phyloP scores from a whole-genome alignment of 2,888 invertebrate species.

The Lissocephala sabroskyi region DNA sequence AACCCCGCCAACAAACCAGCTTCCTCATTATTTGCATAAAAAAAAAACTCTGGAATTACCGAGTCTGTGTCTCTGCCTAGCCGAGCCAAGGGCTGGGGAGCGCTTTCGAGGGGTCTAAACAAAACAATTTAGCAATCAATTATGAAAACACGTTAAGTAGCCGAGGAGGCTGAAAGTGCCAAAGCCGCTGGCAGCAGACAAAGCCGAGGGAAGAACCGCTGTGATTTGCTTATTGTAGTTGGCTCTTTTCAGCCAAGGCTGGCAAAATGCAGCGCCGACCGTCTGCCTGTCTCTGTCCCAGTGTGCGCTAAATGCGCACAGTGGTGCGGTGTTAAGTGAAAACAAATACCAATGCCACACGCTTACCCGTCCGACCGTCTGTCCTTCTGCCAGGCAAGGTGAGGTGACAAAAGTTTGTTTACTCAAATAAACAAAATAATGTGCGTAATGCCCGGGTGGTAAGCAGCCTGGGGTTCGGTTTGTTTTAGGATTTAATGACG shows the following conservation, averaged over 20 bases:
- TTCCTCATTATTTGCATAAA: slow-evolving; percentile 62
- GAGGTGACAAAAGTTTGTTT: slow-evolving; percentile 48
- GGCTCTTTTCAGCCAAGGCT: too few relatives aligned
- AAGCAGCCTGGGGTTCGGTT: too few relatives aligned
- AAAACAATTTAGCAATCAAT: slow-evolving; percentile 66
- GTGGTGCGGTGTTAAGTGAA: slow-evolving; percentile 55
- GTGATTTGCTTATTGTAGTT: too few relatives aligned
- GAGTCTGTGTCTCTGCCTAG: background rate
- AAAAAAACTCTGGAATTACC: too few relatives aligned
- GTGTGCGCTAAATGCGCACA: slow-evolving; percentile 11
- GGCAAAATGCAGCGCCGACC: too few relatives aligned
- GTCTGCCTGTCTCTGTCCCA: too few relatives aligned
- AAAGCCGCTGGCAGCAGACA: slow-evolving; percentile 37
- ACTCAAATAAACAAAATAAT: slow-evolving; percentile 46
- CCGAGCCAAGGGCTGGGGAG: too few relatives aligned
- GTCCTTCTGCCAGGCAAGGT: too few relatives aligned
- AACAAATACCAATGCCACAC: too few relatives aligned
- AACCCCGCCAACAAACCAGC: background rate
- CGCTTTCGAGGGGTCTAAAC: slow-evolving; percentile 67
- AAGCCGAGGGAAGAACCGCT: too few relatives aligned
- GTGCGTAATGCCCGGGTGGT: slow-evolving; percentile 27
- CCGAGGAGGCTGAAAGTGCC: slow-evolving; percentile 32
- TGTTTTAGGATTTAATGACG: too few relatives aligned
- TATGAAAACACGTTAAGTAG: slow-evolving; percentile 65
- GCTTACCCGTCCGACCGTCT: too few relatives aligned